These are phyloP conservation scores for Ariopsis seemanni DNA, from an alignment of 2,113 vertebrate species.

Conservation along the genomic window DNA sequence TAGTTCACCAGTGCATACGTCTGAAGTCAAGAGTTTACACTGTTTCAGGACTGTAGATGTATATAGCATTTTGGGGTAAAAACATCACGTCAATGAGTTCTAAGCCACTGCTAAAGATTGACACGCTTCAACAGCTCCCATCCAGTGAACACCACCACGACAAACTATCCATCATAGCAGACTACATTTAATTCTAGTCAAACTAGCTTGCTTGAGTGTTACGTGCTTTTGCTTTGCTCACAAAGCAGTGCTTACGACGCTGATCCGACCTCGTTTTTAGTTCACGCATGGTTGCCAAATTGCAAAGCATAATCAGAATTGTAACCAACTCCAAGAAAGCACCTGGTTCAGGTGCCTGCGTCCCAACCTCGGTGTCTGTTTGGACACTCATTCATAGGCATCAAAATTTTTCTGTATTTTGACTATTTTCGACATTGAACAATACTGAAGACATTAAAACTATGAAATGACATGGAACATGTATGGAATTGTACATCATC, in stretches of 20 bases:
- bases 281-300: neutral
- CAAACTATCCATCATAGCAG: neutral
- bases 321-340: neutral
- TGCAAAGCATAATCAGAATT: neutral
- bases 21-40: neutral
- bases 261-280: neutral
- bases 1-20: neutral
- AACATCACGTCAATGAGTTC: neutral
- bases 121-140: neutral
- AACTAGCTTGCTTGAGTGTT: neutral
- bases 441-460: too few species aligned
- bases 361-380: too few species aligned
- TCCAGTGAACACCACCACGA: neutral
- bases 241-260: neutral
- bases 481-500: too few species aligned
- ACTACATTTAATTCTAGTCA: neutral
- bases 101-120: neutral
- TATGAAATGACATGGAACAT: too few species aligned
- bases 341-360: neutral
- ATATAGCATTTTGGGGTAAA: neutral
- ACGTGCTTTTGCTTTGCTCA: neutral
- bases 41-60: neutral
- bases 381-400: too few species aligned
- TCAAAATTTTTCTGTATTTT: too few species aligned
- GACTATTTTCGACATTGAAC: too few species aligned